Base-by-base conservation (phyloP, 2,113 vertebrate genomes). In the Leptobrachium leishanense region DNA sequence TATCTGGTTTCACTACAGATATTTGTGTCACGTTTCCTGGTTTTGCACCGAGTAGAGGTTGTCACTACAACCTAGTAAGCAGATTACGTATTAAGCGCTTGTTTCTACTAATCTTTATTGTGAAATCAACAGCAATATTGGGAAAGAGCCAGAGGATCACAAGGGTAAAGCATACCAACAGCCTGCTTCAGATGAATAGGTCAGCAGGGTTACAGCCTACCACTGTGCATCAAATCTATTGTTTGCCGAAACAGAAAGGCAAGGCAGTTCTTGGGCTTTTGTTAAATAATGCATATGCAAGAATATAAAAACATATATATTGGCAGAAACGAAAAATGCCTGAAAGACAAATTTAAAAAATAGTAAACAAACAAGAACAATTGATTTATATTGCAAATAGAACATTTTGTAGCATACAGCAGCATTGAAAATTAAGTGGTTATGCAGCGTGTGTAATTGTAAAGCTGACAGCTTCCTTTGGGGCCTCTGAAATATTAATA, bases 1-100 rank as follows among this genome's bases (percentile, higher is more conserved):
- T 31, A 8, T 64, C 1, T 31, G 62, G 3, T 39, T 20, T 31
- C n/a, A 3, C 1, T 2, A 64, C 20, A 64, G 20, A 31, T 31
- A 31, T 31, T 31, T 31, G 20, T 31, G 20, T 31, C 20, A 31
- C 20, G 62, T 39, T 64, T n/a, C 62, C 3, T 46, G 43, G 44
- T 43, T 46, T n/a, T 69, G 9, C 43, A 13, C 11, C 15, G 42
- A 2, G 6, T 42, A 6, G 42, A 6, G n/a, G 20, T 64, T 39
- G 62, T 31, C 62, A 64, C n/a, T 31, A 10, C 62, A 64, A 64
- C n/a, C 2, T 64, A 15, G 62, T 64, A 31, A 64, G 31, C 55
- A 44, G 42, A 74, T 74, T 44, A 74, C 15, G 43, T 64, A 75
- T 11, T 57, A 74, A 74, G 2, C n/a, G 31, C 43, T 76, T 76